Evolutionary conservation across 1,140 invertebrate species (phyloP).

Genomic region (Tetramorium alpestre): DNA sequence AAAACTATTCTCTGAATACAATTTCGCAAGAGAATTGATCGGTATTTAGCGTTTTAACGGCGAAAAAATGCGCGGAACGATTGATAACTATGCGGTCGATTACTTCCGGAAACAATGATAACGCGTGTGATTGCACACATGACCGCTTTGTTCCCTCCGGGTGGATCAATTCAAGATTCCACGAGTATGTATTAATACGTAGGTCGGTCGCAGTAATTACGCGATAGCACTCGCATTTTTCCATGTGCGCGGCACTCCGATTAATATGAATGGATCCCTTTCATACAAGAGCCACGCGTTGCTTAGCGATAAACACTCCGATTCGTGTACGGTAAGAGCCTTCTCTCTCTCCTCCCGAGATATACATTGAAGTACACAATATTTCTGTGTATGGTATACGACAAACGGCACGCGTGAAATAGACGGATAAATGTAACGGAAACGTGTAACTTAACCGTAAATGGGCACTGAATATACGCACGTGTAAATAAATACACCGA

Average conservation of each 20-base stretch:
- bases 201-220: conserved; percentile 64
- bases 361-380: neutral
- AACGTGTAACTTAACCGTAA: neutral
- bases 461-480: neutral
- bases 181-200: conserved; percentile 51
- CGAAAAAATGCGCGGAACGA: neutral
- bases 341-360: neutral
- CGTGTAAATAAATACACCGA: neutral
- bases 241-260: conserved; percentile 33
- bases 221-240: conserved; percentile 69
- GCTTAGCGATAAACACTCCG: conserved; percentile 49
- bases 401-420: neutral
- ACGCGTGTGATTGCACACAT: conserved; percentile 12
- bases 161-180: conserved; percentile 16
- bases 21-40: neutral
- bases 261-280: conserved; percentile 70
- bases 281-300: conserved; percentile 68
- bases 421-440: neutral
- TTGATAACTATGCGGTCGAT: neutral
- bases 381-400: neutral
- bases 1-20: neutral
- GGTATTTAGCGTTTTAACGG: neutral
- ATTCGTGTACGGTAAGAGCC: conserved; percentile 29
- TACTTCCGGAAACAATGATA: conserved; percentile 60
- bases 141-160: conserved; percentile 9